Percentiles rank a stretch among this genome's conserved stretches.
Conservation (phyloP, 2,888 invertebrate species). For the Pristionchus japonicus region DNA sequence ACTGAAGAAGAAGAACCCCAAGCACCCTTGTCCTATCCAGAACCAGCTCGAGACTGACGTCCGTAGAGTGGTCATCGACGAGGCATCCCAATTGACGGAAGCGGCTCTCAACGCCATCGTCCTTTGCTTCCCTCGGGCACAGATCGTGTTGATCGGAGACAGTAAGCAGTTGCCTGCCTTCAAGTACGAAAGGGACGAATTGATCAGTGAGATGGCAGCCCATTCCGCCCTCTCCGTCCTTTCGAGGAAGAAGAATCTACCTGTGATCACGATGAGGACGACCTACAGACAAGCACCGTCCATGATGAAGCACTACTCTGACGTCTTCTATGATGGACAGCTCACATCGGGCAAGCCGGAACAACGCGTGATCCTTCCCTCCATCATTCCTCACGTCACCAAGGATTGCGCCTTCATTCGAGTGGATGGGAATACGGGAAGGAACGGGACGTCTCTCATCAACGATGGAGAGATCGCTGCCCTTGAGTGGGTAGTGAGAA, state of each 20-base stretch:
- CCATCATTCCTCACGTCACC: neutral
- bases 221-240: neutral
- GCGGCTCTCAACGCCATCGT: neutral
- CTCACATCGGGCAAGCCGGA: neutral
- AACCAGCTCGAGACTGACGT: neutral
- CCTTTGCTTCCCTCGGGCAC: neutral
- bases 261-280: neutral
- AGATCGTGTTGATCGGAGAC: conserved; percentile 11
- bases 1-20: neutral
- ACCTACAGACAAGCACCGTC: neutral
- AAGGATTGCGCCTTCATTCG: neutral
- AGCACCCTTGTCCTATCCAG: neutral
- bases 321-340: neutral
- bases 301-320: neutral
- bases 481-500: neutral
- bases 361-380: neutral
- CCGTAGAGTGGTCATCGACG: neutral
- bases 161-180: neutral
- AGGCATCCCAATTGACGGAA: neutral
- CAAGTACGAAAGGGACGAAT: neutral
- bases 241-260: neutral
- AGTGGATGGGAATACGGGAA: neutral
- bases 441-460: neutral
- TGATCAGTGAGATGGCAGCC: neutral
- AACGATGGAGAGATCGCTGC: neutral